These are phyloP conservation scores for Chloroceryle aenea DNA, from an alignment of 2,113 vertebrate species.

Conservation along the genomic window DNA sequence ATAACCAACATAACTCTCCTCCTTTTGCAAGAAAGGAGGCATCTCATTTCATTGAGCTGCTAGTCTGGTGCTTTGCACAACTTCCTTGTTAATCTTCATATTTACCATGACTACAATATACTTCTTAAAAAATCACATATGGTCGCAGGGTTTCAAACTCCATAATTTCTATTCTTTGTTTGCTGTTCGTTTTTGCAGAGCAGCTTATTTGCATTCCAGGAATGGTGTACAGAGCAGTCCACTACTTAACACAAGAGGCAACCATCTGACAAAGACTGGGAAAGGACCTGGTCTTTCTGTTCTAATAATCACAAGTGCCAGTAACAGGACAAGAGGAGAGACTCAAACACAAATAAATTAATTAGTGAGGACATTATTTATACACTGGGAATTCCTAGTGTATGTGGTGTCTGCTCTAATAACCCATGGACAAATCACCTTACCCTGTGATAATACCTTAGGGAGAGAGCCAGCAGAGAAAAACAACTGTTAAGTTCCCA, in stretches of 20 bases:
- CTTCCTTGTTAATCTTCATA: neutral
- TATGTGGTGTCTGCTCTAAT: slow-evolving; percentile 60
- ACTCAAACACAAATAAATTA: slow-evolving; percentile 62
- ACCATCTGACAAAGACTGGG: slow-evolving; percentile 22
- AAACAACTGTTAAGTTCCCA: neutral
- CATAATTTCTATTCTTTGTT: neutral
- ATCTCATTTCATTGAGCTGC: neutral
- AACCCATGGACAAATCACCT: slow-evolving; percentile 37
- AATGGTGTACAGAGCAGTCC: neutral
- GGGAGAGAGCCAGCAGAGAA: neutral
- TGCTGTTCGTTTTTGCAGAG: neutral
- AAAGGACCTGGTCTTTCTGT: neutral
- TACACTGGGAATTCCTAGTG: slow-evolving; percentile 60
- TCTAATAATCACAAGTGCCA: slow-evolving; percentile 31
- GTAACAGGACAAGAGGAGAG: neutral
- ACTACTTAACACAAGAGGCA: neutral
- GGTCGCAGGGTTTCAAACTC: neutral
- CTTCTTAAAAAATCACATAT: neutral
- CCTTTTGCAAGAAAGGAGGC: neutral
- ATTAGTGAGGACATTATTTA: slow-evolving; percentile 70
- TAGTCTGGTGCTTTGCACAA: neutral
- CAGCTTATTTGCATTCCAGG: slow-evolving; percentile 30
- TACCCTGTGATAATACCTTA: neutral
- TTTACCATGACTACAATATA: neutral
- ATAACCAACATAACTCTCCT: neutral